Conservation (phyloP, 2,888 invertebrate species). For the Apocheima hispidaria region DNA sequence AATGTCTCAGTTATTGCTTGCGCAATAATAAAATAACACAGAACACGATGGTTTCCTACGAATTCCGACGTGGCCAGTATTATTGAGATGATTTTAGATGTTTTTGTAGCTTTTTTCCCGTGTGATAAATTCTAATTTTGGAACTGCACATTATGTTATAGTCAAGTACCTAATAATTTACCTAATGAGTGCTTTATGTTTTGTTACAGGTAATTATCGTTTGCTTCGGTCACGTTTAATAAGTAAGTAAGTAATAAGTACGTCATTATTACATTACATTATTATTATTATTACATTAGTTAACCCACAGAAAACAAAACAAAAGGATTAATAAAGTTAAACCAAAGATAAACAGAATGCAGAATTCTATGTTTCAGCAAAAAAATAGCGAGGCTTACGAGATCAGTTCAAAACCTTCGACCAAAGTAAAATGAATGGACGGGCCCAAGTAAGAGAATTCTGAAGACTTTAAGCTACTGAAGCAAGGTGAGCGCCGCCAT, state of each 20-base stretch:
- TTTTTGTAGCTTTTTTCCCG: not conserved
- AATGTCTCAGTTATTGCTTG: constrained; percentile 31
- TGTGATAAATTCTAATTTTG: constrained; percentile 1
- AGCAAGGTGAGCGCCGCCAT: no score
- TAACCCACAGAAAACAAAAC: no score
- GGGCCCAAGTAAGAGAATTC: no score
- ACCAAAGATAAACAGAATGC: no score
- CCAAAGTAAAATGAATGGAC: no score
- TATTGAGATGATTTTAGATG: constrained; percentile 3
- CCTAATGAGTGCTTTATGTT: constrained; percentile 22
- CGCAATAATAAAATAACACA: constrained; percentile 13
- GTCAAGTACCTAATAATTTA: not conserved
- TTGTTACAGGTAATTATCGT: constrained; percentile 40
- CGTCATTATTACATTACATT: not conserved
- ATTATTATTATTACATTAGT: no score
- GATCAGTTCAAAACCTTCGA: no score
- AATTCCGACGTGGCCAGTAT: constrained; percentile 9
- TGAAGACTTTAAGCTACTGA: no score
- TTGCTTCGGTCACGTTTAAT: not conserved
- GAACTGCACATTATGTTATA: not conserved
- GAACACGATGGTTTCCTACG: constrained; percentile 9
- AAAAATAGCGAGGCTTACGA: no score
- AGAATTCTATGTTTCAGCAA: no score
- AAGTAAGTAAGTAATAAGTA: not conserved
- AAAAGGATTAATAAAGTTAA: no score